Evolutionary conservation across 92 coral and sea anemone genomes (phyloP).

Genomic region (Isaurus tuberculatus): DNA sequence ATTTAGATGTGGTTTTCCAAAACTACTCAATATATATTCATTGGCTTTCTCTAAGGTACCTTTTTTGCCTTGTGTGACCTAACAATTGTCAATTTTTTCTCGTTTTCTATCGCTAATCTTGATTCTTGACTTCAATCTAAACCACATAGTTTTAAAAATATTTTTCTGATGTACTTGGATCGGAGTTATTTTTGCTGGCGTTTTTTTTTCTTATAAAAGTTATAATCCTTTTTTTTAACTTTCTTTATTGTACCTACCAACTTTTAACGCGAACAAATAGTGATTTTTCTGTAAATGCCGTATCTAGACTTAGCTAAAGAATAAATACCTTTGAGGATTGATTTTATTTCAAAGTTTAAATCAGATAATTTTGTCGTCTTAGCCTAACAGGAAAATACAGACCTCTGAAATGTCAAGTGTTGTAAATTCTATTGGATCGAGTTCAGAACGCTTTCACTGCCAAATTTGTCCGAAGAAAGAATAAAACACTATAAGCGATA

Average conservation of each 20-base stretch:
- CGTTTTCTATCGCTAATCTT: slow-evolving; percentile 38
- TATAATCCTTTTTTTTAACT: not conserved
- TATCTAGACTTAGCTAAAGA: not conserved
- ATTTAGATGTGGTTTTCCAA: slow-evolving; percentile 24
- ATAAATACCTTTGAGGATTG: not conserved
- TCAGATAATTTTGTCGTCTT: not conserved
- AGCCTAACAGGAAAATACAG: not conserved
- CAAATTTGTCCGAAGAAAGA: slow-evolving; percentile 15
- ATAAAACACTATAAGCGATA: not conserved
- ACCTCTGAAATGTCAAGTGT: not conserved
- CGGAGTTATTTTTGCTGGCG: not conserved
- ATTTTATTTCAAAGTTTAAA: not conserved
- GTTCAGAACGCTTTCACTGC: not conserved
- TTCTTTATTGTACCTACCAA: not conserved
- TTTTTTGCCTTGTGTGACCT: slow-evolving; percentile 26
- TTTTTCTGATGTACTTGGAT: not conserved
- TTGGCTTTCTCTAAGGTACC: not conserved
- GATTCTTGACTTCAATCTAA: not conserved
- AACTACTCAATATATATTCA: not conserved
- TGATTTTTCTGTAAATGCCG: no score
- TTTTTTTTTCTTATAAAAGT: not conserved
- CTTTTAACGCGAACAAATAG: not conserved
- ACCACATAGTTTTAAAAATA: not conserved
- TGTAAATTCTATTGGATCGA: slow-evolving; percentile 7
- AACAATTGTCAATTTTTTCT: slow-evolving; percentile 16